A percentile compares a stretch with the other conserved stretches of the same genome.
Conservation (phyloP, 2,888 invertebrate species). For the Caenorhabditis sp. region DNA sequence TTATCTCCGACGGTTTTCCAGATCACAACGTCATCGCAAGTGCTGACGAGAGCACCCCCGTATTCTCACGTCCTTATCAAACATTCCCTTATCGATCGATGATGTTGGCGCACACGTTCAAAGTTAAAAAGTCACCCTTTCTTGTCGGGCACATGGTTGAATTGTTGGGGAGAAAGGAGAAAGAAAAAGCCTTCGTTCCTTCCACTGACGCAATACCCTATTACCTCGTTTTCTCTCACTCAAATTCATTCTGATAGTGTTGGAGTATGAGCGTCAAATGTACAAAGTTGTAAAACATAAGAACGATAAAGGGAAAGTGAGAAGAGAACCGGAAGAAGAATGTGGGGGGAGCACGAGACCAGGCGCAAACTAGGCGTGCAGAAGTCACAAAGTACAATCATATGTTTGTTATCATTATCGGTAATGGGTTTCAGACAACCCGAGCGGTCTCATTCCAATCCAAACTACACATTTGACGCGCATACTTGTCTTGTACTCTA, state of each 20-base stretch:
- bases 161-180: neutral
- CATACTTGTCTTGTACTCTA: neutral
- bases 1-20: conserved; percentile 35
- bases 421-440: conserved; percentile 18
- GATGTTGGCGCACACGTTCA: conserved; percentile 35
- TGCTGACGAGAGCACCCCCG: conserved; percentile 2
- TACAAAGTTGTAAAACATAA: conserved; percentile 37
- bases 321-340: conserved; percentile 9
- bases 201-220: conserved; percentile 17
- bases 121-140: conserved; percentile 45
- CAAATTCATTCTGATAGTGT: conserved; percentile 15
- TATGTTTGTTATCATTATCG: conserved; percentile 43
- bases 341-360: neutral
- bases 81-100: conserved; percentile 34
- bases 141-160: no score
- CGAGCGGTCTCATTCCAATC: conserved; percentile 7
- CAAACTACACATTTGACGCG: conserved; percentile 33
- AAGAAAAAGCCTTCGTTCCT: no score
- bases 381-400: conserved; percentile 47
- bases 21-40: conserved; percentile 40
- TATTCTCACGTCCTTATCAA: conserved; percentile 5
- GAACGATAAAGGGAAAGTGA: conserved; percentile 7
- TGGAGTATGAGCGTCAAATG: conserved; percentile 36
- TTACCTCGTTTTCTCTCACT: neutral
- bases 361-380: conserved; percentile 20